These are phyloP conservation scores for Drosophila bunnanda DNA, from an alignment of 2,888 invertebrate species.

Conservation along the genomic window DNA sequence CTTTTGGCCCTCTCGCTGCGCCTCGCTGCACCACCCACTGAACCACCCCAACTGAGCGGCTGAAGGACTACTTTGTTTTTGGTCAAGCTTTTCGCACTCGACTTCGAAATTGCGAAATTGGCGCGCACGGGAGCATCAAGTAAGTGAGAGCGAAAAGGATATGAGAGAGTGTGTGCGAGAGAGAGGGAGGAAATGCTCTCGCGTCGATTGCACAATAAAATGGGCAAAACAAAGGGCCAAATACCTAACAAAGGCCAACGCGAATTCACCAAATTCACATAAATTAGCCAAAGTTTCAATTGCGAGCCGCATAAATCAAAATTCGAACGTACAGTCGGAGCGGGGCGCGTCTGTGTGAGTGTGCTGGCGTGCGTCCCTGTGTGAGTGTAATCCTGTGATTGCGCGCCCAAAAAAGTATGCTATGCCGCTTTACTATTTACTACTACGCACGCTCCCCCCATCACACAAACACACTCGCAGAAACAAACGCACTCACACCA, in stretches of 20 bases:
- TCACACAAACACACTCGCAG: constrained; percentile 18
- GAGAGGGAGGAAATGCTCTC: constrained; percentile 26
- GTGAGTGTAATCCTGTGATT: constrained; percentile 46
- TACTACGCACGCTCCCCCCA: constrained; percentile 70
- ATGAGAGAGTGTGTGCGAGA: constrained; percentile 25
- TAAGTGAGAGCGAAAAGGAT: constrained; percentile 43
- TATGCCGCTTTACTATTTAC: constrained; percentile 75
- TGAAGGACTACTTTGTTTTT: constrained; percentile 58
- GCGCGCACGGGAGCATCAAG: constrained; percentile 68
- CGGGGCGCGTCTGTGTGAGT: constrained; percentile 3
- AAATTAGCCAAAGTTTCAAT: constrained; percentile 57
- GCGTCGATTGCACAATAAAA: constrained; percentile 73
- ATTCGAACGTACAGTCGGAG: constrained; percentile 6
- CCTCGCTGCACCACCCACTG: constrained; percentile 62
- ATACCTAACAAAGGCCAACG: constrained; percentile 29
- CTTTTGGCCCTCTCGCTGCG: constrained; percentile 41
- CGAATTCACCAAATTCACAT: constrained; percentile 46
- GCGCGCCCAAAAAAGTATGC: constrained; percentile 77
- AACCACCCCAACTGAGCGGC: constrained; percentile 14
- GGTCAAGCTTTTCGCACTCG: constrained; percentile 61
- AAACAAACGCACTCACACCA: constrained; percentile 27
- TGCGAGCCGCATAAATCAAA: constrained; percentile 49
- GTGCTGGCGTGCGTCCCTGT: constrained; percentile 12
- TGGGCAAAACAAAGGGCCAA: constrained; percentile 42
- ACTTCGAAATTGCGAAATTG: constrained; percentile 69